These are phyloP conservation scores for Morpho achilles DNA, from an alignment of 2,888 invertebrate species.

Conservation along the genomic window DNA sequence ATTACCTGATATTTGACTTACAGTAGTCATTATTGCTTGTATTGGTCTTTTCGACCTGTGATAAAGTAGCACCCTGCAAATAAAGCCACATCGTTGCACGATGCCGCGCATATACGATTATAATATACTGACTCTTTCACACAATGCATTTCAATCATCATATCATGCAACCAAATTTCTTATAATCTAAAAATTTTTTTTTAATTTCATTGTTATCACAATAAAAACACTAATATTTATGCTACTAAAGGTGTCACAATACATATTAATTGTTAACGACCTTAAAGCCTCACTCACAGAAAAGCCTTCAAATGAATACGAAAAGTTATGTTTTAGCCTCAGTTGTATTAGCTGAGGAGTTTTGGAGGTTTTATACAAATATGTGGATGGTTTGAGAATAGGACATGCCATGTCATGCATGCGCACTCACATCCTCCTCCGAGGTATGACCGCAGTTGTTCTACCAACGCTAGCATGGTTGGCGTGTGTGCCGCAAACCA, in stretches of 20 bases:
- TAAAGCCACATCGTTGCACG: too few species aligned
- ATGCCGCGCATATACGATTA: too few species aligned
- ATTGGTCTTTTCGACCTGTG: too few species aligned
- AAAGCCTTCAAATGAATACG: constrained; percentile 10
- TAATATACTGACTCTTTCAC: too few species aligned
- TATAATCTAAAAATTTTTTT: not conserved
- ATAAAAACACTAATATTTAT: constrained; percentile 6
- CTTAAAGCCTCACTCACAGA: constrained; percentile 10
- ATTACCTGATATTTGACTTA: too few species aligned
- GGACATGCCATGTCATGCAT: constrained; percentile 40
- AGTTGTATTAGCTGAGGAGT: constrained; percentile 1
- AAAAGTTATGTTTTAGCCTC: not conserved
- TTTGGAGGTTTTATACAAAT: not conserved
- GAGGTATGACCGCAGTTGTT: constrained; percentile 75
- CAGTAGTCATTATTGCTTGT: too few species aligned
- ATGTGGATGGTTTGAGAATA: constrained; percentile 28
- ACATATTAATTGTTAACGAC: not conserved
- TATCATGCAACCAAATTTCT: too few species aligned
- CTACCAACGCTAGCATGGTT: constrained; percentile 77
- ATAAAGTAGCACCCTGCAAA: too few species aligned
- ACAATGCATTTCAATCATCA: too few species aligned
- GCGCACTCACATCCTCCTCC: constrained; percentile 76
- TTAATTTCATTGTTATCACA: constrained; percentile 7
- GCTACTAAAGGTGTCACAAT: not conserved
- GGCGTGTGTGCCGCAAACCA: constrained; percentile 64